Percentiles rank a stretch among this genome's conserved stretches.
Conservation (phyloP, 2,888 invertebrate genomes). For the Hartigia nigra region DNA sequence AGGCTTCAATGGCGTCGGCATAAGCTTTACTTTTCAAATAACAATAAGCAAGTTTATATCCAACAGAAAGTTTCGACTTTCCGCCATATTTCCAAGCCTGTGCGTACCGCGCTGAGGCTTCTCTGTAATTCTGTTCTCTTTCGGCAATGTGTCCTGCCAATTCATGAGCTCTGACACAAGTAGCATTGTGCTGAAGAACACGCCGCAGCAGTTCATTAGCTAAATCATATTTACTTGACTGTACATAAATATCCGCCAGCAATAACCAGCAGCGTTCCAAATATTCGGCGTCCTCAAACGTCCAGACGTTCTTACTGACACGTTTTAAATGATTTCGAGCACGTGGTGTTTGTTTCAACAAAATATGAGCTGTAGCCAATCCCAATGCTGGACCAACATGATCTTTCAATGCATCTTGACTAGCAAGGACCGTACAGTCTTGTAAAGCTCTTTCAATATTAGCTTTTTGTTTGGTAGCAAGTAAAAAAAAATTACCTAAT, state of each 20-base stretch:
- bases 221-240: slow-evolving; percentile 85
- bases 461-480: slow-evolving; percentile 86
- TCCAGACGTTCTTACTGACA: slow-evolving; percentile 88
- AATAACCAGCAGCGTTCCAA: slow-evolving; percentile 95
- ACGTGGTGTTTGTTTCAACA: slow-evolving; percentile 89
- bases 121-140: slow-evolving; percentile 90
- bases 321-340: slow-evolving; percentile 94
- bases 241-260: slow-evolving; percentile 87
- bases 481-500: slow-evolving; percentile 82
- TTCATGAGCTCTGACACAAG: slow-evolving; percentile 92
- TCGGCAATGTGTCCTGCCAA: slow-evolving; percentile 87
- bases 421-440: slow-evolving; percentile 78
- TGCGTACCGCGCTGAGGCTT: slow-evolving; percentile 85
- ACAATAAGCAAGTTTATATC: slow-evolving; percentile 93
- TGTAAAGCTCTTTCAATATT: slow-evolving; percentile 87
- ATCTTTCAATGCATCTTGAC: slow-evolving; percentile 79
- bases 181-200: slow-evolving; percentile 85
- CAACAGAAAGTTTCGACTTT: slow-evolving; percentile 84
- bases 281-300: slow-evolving; percentile 95
- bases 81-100: slow-evolving; percentile 89
- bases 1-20: slow-evolving; percentile 93
- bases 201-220: slow-evolving; percentile 85
- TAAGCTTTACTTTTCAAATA: slow-evolving; percentile 89
- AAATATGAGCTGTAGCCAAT: slow-evolving; percentile 84
- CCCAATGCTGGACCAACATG: slow-evolving; percentile 90